Conservation (phyloP, 2,113 vertebrate species). For the Notarius quadriscutis region DNA sequence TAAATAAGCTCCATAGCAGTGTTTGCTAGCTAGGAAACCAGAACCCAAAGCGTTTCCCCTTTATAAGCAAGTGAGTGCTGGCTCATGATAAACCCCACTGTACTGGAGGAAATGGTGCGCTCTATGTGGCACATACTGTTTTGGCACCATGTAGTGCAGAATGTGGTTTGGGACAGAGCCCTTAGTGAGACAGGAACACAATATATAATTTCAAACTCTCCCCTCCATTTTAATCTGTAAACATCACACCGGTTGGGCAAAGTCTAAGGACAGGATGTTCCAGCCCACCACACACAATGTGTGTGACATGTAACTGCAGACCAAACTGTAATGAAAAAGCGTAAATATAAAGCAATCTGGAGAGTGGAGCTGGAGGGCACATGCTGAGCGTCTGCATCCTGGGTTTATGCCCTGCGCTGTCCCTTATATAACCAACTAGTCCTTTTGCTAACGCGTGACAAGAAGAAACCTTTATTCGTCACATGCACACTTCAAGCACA, state of each 20-base stretch:
- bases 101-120: neutral
- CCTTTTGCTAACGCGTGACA: neutral
- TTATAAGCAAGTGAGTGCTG: neutral
- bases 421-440: neutral
- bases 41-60: neutral
- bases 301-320: neutral
- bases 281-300: neutral
- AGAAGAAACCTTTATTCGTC: no score
- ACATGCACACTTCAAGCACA: no score
- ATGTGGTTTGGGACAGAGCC: neutral
- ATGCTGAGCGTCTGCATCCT: neutral
- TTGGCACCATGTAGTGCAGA: neutral
- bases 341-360: neutral
- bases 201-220: neutral
- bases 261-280: slow-evolving; percentile 7
- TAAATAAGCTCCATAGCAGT: neutral
- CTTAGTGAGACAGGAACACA: neutral
- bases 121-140: neutral
- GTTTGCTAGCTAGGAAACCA: neutral
- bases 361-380: neutral
- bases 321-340: neutral
- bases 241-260: neutral
- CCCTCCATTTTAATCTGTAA: neutral
- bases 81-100: neutral
- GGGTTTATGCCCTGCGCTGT: neutral